Percentiles rank a stretch among this genome's conserved stretches.
Conservation (phyloP, 1,140 invertebrate genomes). For the Anagrus nilaparvatae region DNA sequence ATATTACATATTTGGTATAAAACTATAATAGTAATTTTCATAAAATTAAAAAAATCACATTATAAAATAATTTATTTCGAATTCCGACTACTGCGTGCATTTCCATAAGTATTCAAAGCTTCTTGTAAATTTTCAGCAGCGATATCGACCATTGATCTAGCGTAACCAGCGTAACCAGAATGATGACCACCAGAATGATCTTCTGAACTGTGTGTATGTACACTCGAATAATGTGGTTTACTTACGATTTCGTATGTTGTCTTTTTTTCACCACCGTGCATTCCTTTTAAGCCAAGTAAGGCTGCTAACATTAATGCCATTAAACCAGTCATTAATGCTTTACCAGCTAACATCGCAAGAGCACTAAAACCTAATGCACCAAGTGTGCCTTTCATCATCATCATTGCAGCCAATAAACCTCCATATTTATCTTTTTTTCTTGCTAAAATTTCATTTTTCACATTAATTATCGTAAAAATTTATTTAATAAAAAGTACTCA, state of each 20-base stretch:
- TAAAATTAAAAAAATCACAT: no score
- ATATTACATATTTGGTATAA: no score
- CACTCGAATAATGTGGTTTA: constrained; percentile 64
- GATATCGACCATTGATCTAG: constrained; percentile 45
- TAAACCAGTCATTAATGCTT: constrained; percentile 71
- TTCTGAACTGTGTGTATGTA: constrained; percentile 62
- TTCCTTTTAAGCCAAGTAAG: constrained; percentile 62
- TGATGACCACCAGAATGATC: constrained; percentile 45
- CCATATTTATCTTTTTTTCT: constrained; percentile 38
- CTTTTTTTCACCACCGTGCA: constrained; percentile 58
- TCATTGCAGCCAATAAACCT: constrained; percentile 35
- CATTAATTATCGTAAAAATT: not conserved
- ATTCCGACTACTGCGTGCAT: constrained; percentile 32
- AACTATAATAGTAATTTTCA: no score
- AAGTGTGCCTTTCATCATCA: constrained; percentile 53
- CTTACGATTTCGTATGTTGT: constrained; percentile 76
- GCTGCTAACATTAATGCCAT: constrained; percentile 69
- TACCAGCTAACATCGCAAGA: constrained; percentile 67
- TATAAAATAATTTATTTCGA: no score
- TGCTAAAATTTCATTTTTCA: constrained; percentile 34
- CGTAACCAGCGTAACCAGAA: constrained; percentile 42
- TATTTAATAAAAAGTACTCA: constrained; percentile 12
- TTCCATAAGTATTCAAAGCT: constrained; percentile 36
- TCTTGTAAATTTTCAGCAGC: constrained; percentile 31
- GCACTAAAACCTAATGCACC: constrained; percentile 65